These are phyloP conservation scores for Caenorhabditis afra DNA, from an alignment of 2,888 invertebrate genomes.

Conservation along the genomic window DNA sequence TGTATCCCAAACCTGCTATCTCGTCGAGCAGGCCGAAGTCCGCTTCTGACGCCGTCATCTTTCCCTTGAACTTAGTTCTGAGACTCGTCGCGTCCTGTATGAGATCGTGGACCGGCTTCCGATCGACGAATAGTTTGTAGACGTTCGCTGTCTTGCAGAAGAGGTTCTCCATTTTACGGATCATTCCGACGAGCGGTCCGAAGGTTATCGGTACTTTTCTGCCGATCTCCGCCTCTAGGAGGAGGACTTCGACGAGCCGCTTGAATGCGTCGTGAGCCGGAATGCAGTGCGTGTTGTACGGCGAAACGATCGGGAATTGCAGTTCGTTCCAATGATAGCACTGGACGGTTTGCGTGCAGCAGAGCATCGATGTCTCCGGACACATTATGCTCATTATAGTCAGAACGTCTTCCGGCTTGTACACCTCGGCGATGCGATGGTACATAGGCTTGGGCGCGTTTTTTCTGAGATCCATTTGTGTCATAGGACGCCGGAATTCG, in stretches of 20 bases:
- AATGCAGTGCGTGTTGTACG: conserved; percentile 41
- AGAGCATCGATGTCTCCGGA: neutral
- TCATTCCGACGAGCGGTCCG: neutral
- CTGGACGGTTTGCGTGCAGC: neutral
- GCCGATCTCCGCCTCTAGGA: conserved; percentile 19
- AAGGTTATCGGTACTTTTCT: conserved; percentile 23
- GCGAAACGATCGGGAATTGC: conserved; percentile 24
- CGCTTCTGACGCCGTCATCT: conserved; percentile 4
- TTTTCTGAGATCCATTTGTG: too few species aligned
- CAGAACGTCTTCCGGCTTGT: neutral
- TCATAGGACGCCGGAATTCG: neutral
- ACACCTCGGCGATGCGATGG: conserved; percentile 6
- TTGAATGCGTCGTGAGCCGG: conserved; percentile 15
- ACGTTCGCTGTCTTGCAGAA: conserved; percentile 4
- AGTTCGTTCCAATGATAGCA: neutral
- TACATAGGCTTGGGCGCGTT: neutral
- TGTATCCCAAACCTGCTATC: neutral
- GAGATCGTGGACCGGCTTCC: conserved; percentile 13
- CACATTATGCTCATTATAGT: neutral
- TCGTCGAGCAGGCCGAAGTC: neutral
- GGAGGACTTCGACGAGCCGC: conserved; percentile 25
- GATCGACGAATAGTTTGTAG: conserved; percentile 24
- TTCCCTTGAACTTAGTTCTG: conserved; percentile 26
- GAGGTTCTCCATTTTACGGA: conserved; percentile 16
- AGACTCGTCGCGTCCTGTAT: conserved; percentile 17